A percentile compares a stretch with the other conserved stretches of the same genome.
phyloP scores from a whole-genome alignment of 2,797 vertebrate genomes.

The Silurus lanzhouensis region DNA sequence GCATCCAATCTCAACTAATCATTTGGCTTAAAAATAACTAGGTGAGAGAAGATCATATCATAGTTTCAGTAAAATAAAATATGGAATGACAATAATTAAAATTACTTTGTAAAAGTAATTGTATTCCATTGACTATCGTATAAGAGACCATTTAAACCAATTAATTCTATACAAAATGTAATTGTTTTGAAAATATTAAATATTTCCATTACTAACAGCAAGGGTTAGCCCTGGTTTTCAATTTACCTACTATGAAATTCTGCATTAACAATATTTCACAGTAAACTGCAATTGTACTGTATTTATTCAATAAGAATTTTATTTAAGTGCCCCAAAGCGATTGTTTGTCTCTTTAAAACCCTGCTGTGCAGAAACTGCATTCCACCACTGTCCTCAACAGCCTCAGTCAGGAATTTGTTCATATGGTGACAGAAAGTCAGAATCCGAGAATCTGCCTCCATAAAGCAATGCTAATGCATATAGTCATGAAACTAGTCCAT shows the following conservation, averaged over 20 bases:
- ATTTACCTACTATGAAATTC: not conserved
- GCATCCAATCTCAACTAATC: constrained; percentile 43
- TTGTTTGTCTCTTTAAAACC: not conserved
- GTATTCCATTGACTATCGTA: not conserved
- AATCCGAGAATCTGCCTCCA: not conserved
- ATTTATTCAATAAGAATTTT: not conserved
- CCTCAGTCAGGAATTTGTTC: not conserved
- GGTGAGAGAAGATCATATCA: constrained; percentile 36
- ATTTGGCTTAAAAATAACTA: constrained; percentile 50
- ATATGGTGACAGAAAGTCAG: not conserved
- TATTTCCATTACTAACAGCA: not conserved
- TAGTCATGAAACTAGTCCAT: not conserved
- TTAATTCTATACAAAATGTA: not conserved
- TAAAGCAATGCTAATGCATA: not conserved
- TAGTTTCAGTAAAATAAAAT: constrained; percentile 43
- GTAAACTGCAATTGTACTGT: not conserved
- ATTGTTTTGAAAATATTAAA: not conserved
- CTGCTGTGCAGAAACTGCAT: not conserved
- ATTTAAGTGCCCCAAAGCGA: not conserved
- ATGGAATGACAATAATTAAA: not conserved
- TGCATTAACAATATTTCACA: too few species aligned
- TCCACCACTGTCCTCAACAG: not conserved
- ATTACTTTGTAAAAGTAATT: not conserved
- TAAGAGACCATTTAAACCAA: not conserved
- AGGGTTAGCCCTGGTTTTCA: not conserved